A percentile compares a stretch with the other conserved stretches of the same genome.
These are phyloP conservation scores for Noctuana brunneofusca DNA, from an alignment of 2,888 invertebrate genomes.

Conservation along the genomic window DNA sequence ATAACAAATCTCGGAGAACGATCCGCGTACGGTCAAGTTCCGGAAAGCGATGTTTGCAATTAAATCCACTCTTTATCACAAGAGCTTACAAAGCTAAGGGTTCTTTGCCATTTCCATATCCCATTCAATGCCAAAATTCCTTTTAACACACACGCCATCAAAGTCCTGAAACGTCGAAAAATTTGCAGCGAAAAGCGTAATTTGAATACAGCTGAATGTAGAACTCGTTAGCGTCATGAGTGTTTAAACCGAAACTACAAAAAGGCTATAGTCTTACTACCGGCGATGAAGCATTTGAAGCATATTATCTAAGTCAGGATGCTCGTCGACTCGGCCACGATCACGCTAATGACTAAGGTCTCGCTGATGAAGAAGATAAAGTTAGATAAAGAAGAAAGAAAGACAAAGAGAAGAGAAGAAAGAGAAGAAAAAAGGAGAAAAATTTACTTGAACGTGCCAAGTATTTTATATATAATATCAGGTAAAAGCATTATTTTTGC, in stretches of 20 bases:
- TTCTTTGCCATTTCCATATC: slow-evolving; percentile 32
- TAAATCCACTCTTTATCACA: slow-evolving; percentile 19
- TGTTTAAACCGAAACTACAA: slow-evolving; percentile 41
- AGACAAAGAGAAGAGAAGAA: too few species aligned
- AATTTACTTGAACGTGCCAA: too few species aligned
- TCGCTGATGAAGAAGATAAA: too few species aligned
- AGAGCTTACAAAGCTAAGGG: slow-evolving; percentile 23
- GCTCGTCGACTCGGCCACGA: too few species aligned
- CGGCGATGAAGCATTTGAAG: neutral
- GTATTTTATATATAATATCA: too few species aligned
- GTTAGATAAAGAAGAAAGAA: too few species aligned
- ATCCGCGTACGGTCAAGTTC: neutral
- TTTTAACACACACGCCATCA: slow-evolving; percentile 35
- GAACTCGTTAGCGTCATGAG: slow-evolving; percentile 53
- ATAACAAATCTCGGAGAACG: neutral
- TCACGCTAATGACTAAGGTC: too few species aligned
- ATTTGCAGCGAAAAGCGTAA: slow-evolving; percentile 51
- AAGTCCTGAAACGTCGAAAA: slow-evolving; percentile 38
- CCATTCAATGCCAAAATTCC: slow-evolving; percentile 34
- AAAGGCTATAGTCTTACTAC: slow-evolving; percentile 38
- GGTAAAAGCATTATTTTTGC: too few species aligned
- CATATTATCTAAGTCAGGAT: too few species aligned
- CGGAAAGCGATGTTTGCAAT: slow-evolving; percentile 23
- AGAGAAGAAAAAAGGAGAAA: too few species aligned
- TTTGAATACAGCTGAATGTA: slow-evolving; percentile 64